Evolutionary conservation across 2,888 invertebrate species (phyloP), one percentile per base, ranked within the genome.

Genomic region (Lycocerus yunnanus): DNA sequence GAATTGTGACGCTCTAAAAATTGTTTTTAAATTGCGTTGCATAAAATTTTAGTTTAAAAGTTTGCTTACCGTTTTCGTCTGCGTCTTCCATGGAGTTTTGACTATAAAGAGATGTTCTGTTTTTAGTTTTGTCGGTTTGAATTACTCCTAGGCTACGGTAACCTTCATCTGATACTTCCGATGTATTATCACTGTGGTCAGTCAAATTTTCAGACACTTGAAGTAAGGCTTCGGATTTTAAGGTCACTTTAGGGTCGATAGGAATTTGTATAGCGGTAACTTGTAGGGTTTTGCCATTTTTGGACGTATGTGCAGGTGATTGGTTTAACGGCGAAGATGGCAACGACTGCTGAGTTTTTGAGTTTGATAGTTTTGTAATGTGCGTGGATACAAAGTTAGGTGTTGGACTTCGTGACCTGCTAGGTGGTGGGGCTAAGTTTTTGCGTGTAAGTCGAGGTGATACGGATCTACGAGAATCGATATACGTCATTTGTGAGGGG

Each of bases 111-210:
- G 93, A 92, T 79, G 91, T 90, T 83, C 92, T 88, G 79, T 93
- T 91, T 79, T 85, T 84, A 68, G 78, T 81, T 78, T 85, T 86
- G 72, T 86, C 90, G 59, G 89, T 89, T 77, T 91, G 91, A 61
- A 91, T 91, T 66, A 94, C 90, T 0, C 94, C 94, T 82, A 95
- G 87, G 83, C 95, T 95, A 82, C 95, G 90, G 85, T 95, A 95
- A 0, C 95, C 95, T 83, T 95, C 95, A 85, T 95, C 95, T 20
- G 94, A 95, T 18, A 95, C 94, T 85, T 95, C 95, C 73, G 94
- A 94, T 10, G 94, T 94, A 80, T 94, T 94, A 84, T 95, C 94
- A 70, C 94, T 93, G 9, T 92, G 91, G 77, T 92, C 83, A 13
- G 86, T 86, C 58, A 79, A 77, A 58, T 79, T 79, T 16, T 80